Evolutionary conservation across 2,113 vertebrate species (phyloP).

Genomic region (Anolis sagrei): DNA sequence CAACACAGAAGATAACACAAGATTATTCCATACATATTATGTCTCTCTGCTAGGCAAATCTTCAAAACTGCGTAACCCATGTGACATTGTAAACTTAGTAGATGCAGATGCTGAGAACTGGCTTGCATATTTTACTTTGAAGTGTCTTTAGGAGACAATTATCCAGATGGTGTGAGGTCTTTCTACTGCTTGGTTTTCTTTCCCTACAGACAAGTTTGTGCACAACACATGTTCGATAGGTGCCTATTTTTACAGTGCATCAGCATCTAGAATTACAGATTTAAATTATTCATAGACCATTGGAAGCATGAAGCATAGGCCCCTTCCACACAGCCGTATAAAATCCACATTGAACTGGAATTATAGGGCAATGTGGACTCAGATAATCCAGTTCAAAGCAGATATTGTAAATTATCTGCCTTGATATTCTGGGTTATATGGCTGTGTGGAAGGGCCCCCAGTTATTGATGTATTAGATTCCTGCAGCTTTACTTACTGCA

Average conservation of each 20-base stretch:
- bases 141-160: conserved; percentile 59
- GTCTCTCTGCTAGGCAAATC: conserved; percentile 73
- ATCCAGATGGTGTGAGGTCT: conserved; percentile 32
- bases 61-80: conserved; percentile 58
- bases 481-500: too few species aligned
- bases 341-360: too few species aligned
- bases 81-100: conserved; percentile 67
- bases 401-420: too few species aligned
- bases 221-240: neutral
- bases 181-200: conserved; percentile 17
- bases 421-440: too few species aligned
- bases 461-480: too few species aligned
- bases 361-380: neutral
- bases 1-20: conserved; percentile 70
- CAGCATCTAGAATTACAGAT: neutral
- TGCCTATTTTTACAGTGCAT: conserved; percentile 11
- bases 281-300: neutral
- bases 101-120: conserved; percentile 71
- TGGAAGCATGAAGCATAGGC: conserved; percentile 21
- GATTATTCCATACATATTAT: conserved; percentile 63
- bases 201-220: conserved; percentile 40
- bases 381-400: too few species aligned
- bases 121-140: conserved; percentile 66
- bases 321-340: too few species aligned
- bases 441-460: neutral